Base-by-base conservation (phyloP, 2,797 vertebrate species). In the Limnodromus scolopaceus region DNA sequence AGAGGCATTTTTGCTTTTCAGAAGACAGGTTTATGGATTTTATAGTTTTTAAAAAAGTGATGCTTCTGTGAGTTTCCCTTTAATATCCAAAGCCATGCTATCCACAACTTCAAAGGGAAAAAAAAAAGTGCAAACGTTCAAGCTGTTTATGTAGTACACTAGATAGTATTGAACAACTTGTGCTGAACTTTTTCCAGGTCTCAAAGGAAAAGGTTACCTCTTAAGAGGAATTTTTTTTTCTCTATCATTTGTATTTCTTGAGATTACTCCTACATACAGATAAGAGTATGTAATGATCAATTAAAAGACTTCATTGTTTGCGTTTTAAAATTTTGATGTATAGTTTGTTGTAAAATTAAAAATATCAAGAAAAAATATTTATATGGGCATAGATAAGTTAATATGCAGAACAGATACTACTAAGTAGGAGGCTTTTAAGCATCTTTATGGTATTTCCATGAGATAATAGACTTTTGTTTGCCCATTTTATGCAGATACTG, bases 371-470 rank as follows among this genome's bases (percentile, higher is more conserved):
- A 27, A 58, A 79, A 75, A 84, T 43, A 9, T 41, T 49, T 2
- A 14, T 54, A 36, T 68, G 7, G 24, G 16, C 0, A 0, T 30
- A 27, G 34, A 7, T 5, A 71, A 69, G 18, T 82, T 69, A 48
- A 51, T 80, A 45, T 19, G 71, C 23, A 25, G 64, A 84, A 51
- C 10, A 74, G 16, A 19, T 66, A 13, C 20, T 65, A 7, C 23
- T 34, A 41, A 74, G 38, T 57, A 45, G 20, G 10, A 22, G 63
- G 15, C 7, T 79, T 72, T 63, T 34, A 45, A 82, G 25, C 46
- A 36, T 61, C 25, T 14, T 38, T 3, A 5, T 27, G n/a, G 10
- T 24, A 38, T 87, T 84, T 87, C 71, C 10, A 1, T 60, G 24
- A 54, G 34, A 43, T 84, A 57, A 55, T 53, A 45, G 34, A 10